Percentiles rank a stretch among this genome's conserved stretches.
phyloP scores from a whole-genome alignment of 2,888 invertebrate species.

The Drosophila seclusa region DNA sequence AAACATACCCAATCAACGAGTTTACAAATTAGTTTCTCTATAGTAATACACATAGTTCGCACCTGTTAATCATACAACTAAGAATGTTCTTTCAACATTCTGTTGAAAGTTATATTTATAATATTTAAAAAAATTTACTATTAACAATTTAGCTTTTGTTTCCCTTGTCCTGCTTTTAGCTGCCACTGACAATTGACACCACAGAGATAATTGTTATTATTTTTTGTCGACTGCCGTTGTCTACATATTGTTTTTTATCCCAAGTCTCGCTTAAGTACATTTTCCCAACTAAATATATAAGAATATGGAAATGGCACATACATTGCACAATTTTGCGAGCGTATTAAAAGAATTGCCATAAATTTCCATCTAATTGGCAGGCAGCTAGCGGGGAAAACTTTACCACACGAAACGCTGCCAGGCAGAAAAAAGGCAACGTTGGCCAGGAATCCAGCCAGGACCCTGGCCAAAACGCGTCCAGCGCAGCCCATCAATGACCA shows the following conservation, averaged over 20 bases:
- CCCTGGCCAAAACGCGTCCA: background rate
- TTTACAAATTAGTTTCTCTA: background rate
- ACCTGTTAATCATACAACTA: background rate
- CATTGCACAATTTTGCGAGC: constrained; percentile 33
- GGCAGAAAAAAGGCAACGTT: constrained; percentile 35
- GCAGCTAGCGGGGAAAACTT: constrained; percentile 56
- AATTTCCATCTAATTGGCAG: constrained; percentile 78
- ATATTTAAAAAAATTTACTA: background rate
- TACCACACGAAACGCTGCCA: constrained; percentile 40
- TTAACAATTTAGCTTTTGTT: background rate
- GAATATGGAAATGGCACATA: constrained; percentile 16
- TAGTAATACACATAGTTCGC: background rate
- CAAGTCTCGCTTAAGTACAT: constrained; percentile 2
- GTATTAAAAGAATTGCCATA: constrained; percentile 52
- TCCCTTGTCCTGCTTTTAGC: too few species aligned
- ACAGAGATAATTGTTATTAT: background rate
- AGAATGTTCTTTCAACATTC: background rate
- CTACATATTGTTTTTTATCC: background rate
- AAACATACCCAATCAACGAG: background rate
- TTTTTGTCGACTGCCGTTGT: background rate
- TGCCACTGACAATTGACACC: background rate
- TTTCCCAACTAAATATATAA: background rate
- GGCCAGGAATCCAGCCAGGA: constrained; percentile 4
- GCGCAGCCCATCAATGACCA: constrained; percentile 55
- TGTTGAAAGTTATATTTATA: background rate